A percentile compares a stretch with the other conserved stretches of the same genome.
phyloP scores from a whole-genome alignment of 2,113 vertebrate species.

The Cathartes aura region DNA sequence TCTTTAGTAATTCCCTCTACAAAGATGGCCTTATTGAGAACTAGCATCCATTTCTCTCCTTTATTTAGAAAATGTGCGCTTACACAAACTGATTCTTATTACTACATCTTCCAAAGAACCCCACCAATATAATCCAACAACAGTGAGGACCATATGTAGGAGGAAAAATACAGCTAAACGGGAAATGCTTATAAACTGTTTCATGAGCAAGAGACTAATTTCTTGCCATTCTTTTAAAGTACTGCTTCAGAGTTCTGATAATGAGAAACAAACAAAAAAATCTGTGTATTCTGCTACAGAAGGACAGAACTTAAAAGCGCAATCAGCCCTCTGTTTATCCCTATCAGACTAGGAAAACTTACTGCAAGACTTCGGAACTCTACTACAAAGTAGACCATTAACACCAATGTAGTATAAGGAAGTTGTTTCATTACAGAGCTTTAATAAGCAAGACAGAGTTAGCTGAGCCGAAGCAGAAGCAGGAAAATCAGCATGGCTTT shows the following conservation, averaged over 20 bases:
- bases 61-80: neutral
- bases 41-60: neutral
- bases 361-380: neutral
- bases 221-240: neutral
- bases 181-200: neutral
- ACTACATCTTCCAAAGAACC: neutral
- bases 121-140: neutral
- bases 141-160: neutral
- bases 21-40: neutral
- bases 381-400: neutral
- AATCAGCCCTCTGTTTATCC: neutral
- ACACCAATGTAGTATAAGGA: neutral
- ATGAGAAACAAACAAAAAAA: neutral
- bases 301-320: neutral
- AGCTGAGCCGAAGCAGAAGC: neutral
- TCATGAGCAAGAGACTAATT: neutral
- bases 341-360: neutral
- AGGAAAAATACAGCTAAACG: neutral
- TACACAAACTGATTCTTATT: neutral
- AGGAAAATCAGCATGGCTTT: neutral
- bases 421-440: neutral
- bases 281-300: neutral
- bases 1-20: neutral
- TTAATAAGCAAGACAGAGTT: neutral
- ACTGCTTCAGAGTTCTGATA: neutral